These are phyloP conservation scores for Aphidius gifuensis DNA, from an alignment of 1,140 invertebrate species.

Conservation along the genomic window DNA sequence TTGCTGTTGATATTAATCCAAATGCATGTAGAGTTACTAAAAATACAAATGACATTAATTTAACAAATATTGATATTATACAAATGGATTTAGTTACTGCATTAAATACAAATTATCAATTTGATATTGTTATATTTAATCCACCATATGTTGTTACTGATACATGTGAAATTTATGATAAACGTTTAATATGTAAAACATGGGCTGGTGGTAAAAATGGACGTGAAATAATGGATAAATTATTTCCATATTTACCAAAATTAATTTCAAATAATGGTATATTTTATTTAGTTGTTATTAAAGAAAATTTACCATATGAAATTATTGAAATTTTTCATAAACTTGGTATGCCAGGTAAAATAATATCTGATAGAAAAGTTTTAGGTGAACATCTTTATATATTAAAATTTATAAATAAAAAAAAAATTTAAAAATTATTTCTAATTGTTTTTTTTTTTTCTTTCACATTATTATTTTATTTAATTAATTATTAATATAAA, in stretches of 20 bases:
- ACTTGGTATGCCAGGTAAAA: conserved; percentile 61
- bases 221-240: conserved; percentile 73
- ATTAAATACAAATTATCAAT: conserved; percentile 52
- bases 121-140: conserved; percentile 94
- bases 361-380: conserved; percentile 67
- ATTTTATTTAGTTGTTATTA: conserved; percentile 81
- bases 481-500: too few species aligned
- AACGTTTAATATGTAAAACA: conserved; percentile 59
- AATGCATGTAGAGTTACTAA: conserved; percentile 70
- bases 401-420: conserved; percentile 56
- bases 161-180: conserved; percentile 63
- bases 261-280: conserved; percentile 69
- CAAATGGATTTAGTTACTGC: conserved; percentile 64
- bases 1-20: conserved; percentile 82
- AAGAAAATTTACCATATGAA: conserved; percentile 80
- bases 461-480: background rate
- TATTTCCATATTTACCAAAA: conserved; percentile 66
- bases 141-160: conserved; percentile 95
- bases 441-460: conserved; percentile 5
- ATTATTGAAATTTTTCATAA: conserved; percentile 63
- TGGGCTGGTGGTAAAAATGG: conserved; percentile 86
- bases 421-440: conserved; percentile 18
- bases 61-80: conserved; percentile 63
- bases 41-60: conserved; percentile 66
- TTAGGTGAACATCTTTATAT: conserved; percentile 70